A percentile compares a stretch with the other conserved stretches of the same genome.
Evolutionary conservation across 1,140 invertebrate species (phyloP).

Genomic region (Trachymyrmex cornetzi): DNA sequence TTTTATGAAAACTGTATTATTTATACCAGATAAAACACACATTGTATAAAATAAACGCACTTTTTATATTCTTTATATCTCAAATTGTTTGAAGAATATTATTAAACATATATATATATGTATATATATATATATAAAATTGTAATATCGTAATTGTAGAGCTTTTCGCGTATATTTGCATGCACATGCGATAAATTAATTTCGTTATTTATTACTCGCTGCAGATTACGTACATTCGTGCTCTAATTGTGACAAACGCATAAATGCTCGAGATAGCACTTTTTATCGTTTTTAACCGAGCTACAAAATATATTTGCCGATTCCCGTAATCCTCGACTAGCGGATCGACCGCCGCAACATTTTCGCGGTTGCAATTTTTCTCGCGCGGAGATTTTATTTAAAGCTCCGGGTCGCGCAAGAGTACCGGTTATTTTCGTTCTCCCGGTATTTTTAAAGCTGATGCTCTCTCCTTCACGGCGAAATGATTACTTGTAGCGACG

Average conservation of each 20-base stretch:
- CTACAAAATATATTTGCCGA: constrained; percentile 50
- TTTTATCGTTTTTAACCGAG: constrained; percentile 31
- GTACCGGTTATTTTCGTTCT: constrained; percentile 68
- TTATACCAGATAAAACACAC: background rate
- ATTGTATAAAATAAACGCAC: background rate
- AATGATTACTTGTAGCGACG: constrained; percentile 66
- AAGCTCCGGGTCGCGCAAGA: constrained; percentile 29
- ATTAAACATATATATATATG: background rate
- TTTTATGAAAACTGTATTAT: background rate
- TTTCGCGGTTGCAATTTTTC: constrained; percentile 63
- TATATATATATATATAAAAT: background rate
- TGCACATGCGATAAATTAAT: constrained; percentile 6
- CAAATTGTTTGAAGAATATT: constrained; percentile 16
- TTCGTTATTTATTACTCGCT: constrained; percentile 15
- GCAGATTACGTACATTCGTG: constrained; percentile 9
- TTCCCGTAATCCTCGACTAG: constrained; percentile 48
- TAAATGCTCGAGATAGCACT: constrained; percentile 14
- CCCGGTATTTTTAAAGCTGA: constrained; percentile 68
- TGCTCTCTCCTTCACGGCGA: constrained; percentile 59
- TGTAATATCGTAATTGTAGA: background rate
- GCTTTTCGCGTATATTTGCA: background rate
- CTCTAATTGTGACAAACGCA: constrained; percentile 47
- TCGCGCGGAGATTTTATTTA: constrained; percentile 64
- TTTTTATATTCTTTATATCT: background rate
- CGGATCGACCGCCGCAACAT: constrained; percentile 50